These are phyloP conservation scores for Coreius guichenoti DNA, from an alignment of 2,797 vertebrate genomes.

Conservation along the genomic window DNA sequence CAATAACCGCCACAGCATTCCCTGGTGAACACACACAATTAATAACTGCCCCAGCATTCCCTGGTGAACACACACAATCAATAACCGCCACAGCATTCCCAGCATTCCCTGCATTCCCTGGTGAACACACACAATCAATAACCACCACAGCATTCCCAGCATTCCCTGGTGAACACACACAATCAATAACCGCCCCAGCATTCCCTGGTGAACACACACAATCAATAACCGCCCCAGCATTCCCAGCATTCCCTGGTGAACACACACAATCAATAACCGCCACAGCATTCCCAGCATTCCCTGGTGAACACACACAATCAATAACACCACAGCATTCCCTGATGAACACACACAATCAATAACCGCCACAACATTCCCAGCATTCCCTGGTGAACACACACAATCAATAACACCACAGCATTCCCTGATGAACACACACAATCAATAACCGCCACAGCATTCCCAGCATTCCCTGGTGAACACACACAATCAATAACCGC, in stretches of 20 bases:
- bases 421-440: neutral
- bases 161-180: fast-evolving
- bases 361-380: neutral
- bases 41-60: neutral
- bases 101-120: neutral
- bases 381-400: neutral
- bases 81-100: fast-evolving
- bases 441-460: fast-evolving
- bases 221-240: neutral
- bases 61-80: neutral
- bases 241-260: too few relatives aligned
- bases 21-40: neutral
- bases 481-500: neutral
- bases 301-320: neutral
- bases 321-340: neutral
- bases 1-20: neutral
- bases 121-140: neutral
- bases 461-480: neutral
- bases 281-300: neutral
- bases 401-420: neutral
- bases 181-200: neutral
- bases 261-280: neutral
- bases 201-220: neutral
- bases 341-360: neutral
- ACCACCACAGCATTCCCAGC: fast-evolving